phyloP scores from a whole-genome alignment of 2,797 vertebrate genomes.

The Sarcophilus harrisii region DNA sequence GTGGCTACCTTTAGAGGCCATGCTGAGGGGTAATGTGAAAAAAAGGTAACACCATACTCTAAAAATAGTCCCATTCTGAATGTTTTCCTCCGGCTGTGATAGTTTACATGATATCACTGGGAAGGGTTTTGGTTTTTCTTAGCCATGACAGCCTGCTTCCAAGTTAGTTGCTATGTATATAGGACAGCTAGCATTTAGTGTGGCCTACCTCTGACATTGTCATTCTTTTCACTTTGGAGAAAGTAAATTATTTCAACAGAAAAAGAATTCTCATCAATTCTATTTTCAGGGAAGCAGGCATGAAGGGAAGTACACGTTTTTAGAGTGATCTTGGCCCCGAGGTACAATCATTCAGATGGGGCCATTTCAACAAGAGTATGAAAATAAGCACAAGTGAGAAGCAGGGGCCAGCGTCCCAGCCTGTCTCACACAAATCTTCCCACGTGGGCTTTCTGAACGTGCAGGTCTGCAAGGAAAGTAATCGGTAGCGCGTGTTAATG shows the following conservation, averaged over 20 bases:
- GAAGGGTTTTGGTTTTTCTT: not conserved
- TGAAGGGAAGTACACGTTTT: slow-evolving; percentile 36
- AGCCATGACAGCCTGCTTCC: slow-evolving; percentile 46
- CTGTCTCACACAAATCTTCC: not conserved
- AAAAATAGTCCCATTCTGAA: not conserved
- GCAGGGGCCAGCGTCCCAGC: not conserved
- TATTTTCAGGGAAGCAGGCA: slow-evolving; percentile 38
- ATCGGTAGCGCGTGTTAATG: not conserved
- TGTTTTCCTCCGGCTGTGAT: not conserved
- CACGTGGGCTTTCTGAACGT: slow-evolving; percentile 38
- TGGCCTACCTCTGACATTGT: slow-evolving; percentile 25
- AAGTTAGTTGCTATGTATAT: slow-evolving; percentile 7
- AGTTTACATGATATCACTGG: slow-evolving; percentile 18
- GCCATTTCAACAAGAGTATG: slow-evolving; percentile 13
- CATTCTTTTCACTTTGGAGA: slow-evolving; percentile 33
- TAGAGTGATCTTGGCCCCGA: slow-evolving; percentile 39
- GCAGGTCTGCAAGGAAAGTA: not conserved
- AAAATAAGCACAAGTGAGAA: slow-evolving; percentile 40
- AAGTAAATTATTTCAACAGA: slow-evolving; percentile 39
- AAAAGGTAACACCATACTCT: not conserved
- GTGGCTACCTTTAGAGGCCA: not conserved
- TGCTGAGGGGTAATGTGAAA: not conserved
- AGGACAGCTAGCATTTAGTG: not conserved
- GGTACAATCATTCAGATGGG: slow-evolving; percentile 15
- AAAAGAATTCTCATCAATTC: slow-evolving; percentile 53